Base-by-base conservation (phyloP, 2,113 vertebrate genomes). In the Sarotherodon lohbergeri region DNA sequence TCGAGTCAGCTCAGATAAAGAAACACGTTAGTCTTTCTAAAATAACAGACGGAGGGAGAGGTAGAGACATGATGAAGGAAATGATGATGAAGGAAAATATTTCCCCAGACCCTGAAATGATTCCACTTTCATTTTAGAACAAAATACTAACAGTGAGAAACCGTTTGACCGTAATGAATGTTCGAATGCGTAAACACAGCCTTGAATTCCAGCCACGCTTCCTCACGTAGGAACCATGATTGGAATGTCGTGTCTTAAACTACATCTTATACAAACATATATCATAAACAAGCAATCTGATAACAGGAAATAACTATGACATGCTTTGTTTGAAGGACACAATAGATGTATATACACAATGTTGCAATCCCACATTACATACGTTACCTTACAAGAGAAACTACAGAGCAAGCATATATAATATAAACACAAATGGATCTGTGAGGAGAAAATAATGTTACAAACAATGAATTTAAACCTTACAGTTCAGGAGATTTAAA, bases 381-480 rank as follows among this genome's bases (percentile, higher is more conserved):
- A 5, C 0, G 2, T 43, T 43, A 71, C 39, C n/a, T 41, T 41
- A 68, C 0, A 63, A 7, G 59, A 63, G 19, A 24, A 71, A 71
- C 36, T 71, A 22, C 39, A 24, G n/a, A 24, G 39, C 0, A 16
- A 43, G 0, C n/a, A 0, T 16, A 71, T 43, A 27, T 71, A 71
- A 43, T 43, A 71, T 14, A 43, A 16, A 68, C 2, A 68, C 1
- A 68, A 0, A 0, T 41, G n/a, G 2, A 43, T 10, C 39, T 71
- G 1, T 27, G 36, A 27, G 7, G n/a, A 43, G 0, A 71, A 71
- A 14, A 43, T 71, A 24, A 43, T 24, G 36, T 24, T 43, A 4
- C 39, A 66, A 66, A 66, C 2, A 43, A 71, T 43, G 7, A 71
- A 27, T 71, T 43, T 71, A 71, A 71, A 27, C 0, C n/a, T 71